Evolutionary conservation across 2,888 invertebrate species (phyloP), one percentile per base, ranked within the genome.

Genomic region (Caenorhabditis angaria): DNA sequence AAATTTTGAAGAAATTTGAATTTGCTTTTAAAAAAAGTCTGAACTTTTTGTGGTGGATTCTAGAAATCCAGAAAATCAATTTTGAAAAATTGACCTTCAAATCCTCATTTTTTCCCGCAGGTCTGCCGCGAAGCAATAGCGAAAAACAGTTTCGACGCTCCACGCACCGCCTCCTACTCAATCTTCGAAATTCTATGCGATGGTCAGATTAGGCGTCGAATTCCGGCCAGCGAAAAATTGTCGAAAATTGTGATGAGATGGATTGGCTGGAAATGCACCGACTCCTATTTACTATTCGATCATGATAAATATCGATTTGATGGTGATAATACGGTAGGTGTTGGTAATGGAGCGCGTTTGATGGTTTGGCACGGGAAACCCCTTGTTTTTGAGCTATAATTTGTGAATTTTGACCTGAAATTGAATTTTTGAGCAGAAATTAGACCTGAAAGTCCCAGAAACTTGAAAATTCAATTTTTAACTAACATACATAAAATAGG

Each of bases 121-220:
- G 69, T 56, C 56, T 57, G 72, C 58, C 64, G 73, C 8, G 72
- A 77, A 59, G 78, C 76, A 0, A 57, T 77, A 8, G 66, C 61
- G 0, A 69, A 75, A 35, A 63, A 68, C 8, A 63, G 69, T 5
- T 75, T 77, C 64, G 70, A 80, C 47, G 77, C 61, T 0, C 68
- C 76, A 5, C 41, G 55, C 3, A 63, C 61, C 32, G 78, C 68
- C 12, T 65, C 70, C 6, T 85, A 80, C 62, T 83, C 83, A 0
- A 58, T 85, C 8, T 85, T 82, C 65, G 85, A 85, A 70, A 79
- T 77, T 47, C 22, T 67, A 8, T 54, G 64, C 6, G 71, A 63
- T 22, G 77, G 78, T 12, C 50, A 57, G 48, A 59, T 82, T 14
- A 10, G 51, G 1, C 63, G 82, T 22, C 67, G 78, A 24, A 54